phyloP scores from a whole-genome alignment of 1,140 invertebrate species.

The Hypsibius dujardini region DNA sequence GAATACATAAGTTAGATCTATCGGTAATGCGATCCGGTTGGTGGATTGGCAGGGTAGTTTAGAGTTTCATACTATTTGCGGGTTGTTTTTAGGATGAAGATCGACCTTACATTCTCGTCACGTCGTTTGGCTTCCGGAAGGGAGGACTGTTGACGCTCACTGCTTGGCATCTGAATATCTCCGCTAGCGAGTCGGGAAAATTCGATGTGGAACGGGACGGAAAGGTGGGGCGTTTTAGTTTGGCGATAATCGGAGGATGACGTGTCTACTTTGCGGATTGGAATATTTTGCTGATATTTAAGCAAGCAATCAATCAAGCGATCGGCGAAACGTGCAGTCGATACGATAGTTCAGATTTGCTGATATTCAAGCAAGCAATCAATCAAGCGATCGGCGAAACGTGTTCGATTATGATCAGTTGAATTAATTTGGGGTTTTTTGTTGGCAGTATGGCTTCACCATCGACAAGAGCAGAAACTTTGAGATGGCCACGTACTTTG shows the following conservation, averaged over 20 bases:
- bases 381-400: too few relatives aligned
- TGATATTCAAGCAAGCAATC: too few relatives aligned
- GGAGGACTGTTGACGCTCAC: constrained; percentile 61
- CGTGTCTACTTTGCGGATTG: too few relatives aligned
- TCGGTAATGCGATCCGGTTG: too few relatives aligned
- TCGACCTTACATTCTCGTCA: constrained; percentile 62
- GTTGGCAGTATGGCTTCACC: constrained; percentile 61
- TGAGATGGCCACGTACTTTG: constrained; percentile 62
- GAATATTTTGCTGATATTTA: too few relatives aligned
- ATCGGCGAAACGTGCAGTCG: too few relatives aligned
- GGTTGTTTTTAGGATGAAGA: constrained; percentile 53
- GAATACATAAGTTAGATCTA: too few relatives aligned
- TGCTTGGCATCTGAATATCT: constrained; percentile 38
- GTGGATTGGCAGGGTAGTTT: too few relatives aligned
- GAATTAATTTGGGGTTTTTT: constrained; percentile 23
- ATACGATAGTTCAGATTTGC: too few relatives aligned
- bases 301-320: too few relatives aligned
- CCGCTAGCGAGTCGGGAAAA: constrained; percentile 33
- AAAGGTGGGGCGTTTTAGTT: constrained; percentile 19
- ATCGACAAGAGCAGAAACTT: constrained; percentile 68
- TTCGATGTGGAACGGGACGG: constrained; percentile 1
- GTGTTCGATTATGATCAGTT: too few relatives aligned
- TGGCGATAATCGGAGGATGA: constrained; percentile 12
- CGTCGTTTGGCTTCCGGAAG: constrained; percentile 75
- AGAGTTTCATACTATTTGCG: neutral